These are phyloP conservation scores for Microplitis manilae DNA, from an alignment of 2,888 invertebrate species.

Conservation along the genomic window DNA sequence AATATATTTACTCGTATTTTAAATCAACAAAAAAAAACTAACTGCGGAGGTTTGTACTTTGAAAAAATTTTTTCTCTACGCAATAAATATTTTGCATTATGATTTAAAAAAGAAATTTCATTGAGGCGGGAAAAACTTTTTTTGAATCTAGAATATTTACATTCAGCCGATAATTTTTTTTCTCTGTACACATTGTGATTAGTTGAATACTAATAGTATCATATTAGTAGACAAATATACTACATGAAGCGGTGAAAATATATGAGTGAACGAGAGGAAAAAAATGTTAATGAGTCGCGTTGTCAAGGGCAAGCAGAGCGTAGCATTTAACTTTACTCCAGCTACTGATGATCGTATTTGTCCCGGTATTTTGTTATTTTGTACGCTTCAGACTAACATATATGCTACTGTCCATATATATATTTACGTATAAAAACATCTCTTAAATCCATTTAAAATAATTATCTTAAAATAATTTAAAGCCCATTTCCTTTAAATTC, in stretches of 20 bases:
- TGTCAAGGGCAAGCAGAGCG: conserved; percentile 66
- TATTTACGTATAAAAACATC: too few relatives aligned
- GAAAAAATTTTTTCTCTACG: too few relatives aligned
- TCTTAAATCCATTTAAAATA: neutral
- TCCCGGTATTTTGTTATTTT: conserved; percentile 31
- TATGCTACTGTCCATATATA: conserved; percentile 33
- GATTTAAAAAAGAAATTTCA: too few relatives aligned
- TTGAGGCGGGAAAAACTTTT: too few relatives aligned
- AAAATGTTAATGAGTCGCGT: conserved; percentile 59
- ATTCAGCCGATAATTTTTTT: too few relatives aligned
- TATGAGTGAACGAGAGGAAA: conserved; percentile 25
- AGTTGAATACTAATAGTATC: neutral
- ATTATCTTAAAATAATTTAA: neutral
- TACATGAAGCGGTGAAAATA: conserved; percentile 10
- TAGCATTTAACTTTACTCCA: conserved; percentile 54
- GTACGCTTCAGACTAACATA: neutral
- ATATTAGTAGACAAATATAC: neutral
- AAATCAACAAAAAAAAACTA: neutral
- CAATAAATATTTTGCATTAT: too few relatives aligned
- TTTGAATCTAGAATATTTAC: too few relatives aligned
- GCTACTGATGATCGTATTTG: conserved; percentile 56
- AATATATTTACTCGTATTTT: neutral
- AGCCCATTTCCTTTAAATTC: neutral
- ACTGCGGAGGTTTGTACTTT: neutral
- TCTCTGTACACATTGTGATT: too few relatives aligned